Conservation (phyloP, 2,113 vertebrate species). For the Danionella cerebrum region DNA sequence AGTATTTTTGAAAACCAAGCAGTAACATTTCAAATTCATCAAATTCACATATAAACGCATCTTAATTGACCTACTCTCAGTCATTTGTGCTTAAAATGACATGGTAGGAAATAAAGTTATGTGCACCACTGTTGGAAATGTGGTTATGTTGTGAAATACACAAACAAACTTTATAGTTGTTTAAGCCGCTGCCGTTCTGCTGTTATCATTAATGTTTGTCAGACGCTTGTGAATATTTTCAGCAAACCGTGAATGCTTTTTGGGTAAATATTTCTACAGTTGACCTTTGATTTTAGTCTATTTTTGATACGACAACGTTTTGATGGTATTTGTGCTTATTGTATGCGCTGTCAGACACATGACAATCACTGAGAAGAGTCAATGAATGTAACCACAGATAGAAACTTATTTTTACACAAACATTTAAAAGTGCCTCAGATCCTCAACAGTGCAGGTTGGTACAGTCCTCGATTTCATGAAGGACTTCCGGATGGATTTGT, state of each 20-base stretch:
- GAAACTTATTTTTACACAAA: conserved; percentile 15
- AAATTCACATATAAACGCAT: too few relatives aligned
- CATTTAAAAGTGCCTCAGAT: conserved; percentile 41
- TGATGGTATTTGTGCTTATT: background rate
- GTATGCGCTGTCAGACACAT: conserved; percentile 21
- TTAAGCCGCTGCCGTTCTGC: background rate
- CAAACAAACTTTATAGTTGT: too few relatives aligned
- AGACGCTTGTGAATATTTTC: background rate
- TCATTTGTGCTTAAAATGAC: too few relatives aligned
- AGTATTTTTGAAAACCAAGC: too few relatives aligned
- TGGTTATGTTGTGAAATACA: background rate
- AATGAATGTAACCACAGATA: conserved; percentile 44
- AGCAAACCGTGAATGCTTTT: background rate
- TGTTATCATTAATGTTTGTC: background rate
- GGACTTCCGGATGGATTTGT: conserved; percentile 40
- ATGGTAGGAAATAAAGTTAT: too few relatives aligned
- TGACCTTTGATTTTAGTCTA: background rate
- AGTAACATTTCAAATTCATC: too few relatives aligned
- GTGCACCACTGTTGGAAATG: too few relatives aligned
- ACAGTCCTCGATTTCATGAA: conserved; percentile 30
- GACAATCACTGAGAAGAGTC: conserved; percentile 54
- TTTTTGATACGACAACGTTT: background rate
- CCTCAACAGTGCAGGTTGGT: too few relatives aligned
- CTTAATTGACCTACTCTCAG: too few relatives aligned
- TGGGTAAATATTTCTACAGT: background rate